Conservation (phyloP, 2,113 vertebrate genomes). For the Sceloporus tristichus region DNA sequence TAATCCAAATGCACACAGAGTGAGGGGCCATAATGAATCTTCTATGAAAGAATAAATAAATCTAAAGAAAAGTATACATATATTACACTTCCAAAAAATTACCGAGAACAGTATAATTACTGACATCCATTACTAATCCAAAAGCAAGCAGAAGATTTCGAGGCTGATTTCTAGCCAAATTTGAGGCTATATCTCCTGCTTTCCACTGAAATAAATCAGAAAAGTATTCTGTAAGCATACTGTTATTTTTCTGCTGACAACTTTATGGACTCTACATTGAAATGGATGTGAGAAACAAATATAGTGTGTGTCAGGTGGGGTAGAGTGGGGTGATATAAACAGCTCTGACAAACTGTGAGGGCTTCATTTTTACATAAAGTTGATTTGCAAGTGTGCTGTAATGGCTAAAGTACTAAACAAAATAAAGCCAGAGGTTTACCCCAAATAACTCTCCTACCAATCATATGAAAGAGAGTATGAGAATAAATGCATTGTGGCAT, state of each 20-base stretch:
- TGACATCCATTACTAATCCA: slow-evolving; percentile 21
- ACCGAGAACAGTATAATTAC: slow-evolving; percentile 14
- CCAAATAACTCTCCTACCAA: no score
- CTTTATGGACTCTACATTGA: not conserved
- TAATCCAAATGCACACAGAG: not conserved
- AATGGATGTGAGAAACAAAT: not conserved
- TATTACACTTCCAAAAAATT: slow-evolving; percentile 25
- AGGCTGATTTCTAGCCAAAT: slow-evolving; percentile 29
- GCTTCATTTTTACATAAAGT: not conserved
- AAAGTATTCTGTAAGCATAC: slow-evolving; percentile 1
- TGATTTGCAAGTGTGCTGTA: no score
- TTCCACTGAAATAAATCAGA: slow-evolving; percentile 22
- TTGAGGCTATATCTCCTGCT: slow-evolving; percentile 34
- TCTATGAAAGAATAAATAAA: slow-evolving; percentile 1
- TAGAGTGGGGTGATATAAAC: not conserved
- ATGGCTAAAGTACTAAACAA: no score
- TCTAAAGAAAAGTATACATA: slow-evolving; percentile 7
- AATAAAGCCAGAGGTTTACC: no score
- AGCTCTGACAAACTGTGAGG: not conserved
- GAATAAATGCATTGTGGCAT: no score
- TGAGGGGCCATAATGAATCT: slow-evolving; percentile 18
- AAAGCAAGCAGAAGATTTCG: slow-evolving; percentile 13
- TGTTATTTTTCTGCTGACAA: slow-evolving; percentile 7
- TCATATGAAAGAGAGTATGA: no score
- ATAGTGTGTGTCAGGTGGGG: no score